Conservation (phyloP, 2,797 vertebrate species). For the Chromis chromis region DNA sequence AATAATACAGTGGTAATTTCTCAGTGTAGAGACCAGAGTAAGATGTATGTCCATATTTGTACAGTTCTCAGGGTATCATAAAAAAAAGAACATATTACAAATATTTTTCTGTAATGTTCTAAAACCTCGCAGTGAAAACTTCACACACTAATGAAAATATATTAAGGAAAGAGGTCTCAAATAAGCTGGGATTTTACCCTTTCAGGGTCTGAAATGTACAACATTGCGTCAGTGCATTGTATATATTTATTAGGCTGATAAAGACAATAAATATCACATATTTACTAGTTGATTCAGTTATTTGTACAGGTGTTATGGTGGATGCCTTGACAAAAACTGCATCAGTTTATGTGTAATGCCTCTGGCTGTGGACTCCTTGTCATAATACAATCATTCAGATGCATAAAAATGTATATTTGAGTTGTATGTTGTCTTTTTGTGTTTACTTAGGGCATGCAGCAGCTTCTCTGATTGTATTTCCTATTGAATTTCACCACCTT, state of each 20-base stretch:
- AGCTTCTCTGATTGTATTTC: constrained; percentile 6
- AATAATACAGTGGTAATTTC: no score
- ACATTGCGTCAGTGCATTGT: no score
- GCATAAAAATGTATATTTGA: neutral
- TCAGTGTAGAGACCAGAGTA: neutral
- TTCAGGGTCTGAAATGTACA: neutral
- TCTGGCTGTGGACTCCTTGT: neutral
- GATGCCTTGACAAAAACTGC: neutral
- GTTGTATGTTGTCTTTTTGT: neutral
- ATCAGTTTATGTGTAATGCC: neutral
- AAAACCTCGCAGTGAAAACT: no score
- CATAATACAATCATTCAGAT: neutral
- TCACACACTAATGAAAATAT: neutral
- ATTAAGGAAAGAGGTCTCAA: neutral
- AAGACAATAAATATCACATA: neutral
- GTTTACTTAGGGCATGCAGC: neutral
- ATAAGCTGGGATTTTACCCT: neutral
- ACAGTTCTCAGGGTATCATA: no score
- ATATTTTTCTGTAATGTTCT: no score
- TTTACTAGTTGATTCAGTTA: neutral
- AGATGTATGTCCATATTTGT: neutral
- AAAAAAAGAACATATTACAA: no score
- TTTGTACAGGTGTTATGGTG: neutral
- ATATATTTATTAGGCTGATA: neutral
- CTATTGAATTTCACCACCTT: constrained; percentile 62